Base-by-base conservation (phyloP, 1,140 invertebrate genomes). In the Bombus confusus region DNA sequence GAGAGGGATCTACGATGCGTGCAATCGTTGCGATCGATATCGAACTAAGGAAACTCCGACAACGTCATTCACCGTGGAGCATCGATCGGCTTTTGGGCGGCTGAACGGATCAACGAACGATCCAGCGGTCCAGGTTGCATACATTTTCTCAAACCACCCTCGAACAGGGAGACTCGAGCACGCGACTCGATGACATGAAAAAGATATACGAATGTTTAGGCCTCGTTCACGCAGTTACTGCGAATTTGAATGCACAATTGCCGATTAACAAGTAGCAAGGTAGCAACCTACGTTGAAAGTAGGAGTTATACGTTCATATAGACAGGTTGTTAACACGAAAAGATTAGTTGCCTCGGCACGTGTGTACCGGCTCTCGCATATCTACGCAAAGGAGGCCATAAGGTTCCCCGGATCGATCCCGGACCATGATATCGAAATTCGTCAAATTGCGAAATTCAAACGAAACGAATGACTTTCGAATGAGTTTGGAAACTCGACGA, bases 81-180 rank as follows among this genome's bases (percentile, higher is more conserved):
- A 77, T 83, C 73, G 81, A 83, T 83, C 73, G 62, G 34, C 41
- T 75, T 76, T 84, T 62, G 12, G 69, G 43, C 68, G 80, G 64
- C 47, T 59, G 69, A 74, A 85, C 28, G 34, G 37, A 84, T 84
- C 76, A 62, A 85, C 66, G 83, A 85, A 80, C 83, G 76, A 80
- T 71, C 52, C 52, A 62, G 25, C 64, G 74, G 37, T 76, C 72
- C 59, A 79, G 3, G 47, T 62, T 59, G 75, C 52, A 37, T 62
- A 6, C 18, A 25, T 71, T 34, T 52, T 18, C 13, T 41, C 47
- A 12, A 37, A 72, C 28, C 28, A 15, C 18, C 13, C 37, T 13
- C 52, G 47, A 13, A n/a, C 5, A 31, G 37, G 3, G 12, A 34
- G 68, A 77, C 37, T 75, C 41, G 80, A 66, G 34, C 41, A 25